Conservation (phyloP, 1,140 invertebrate genomes). For the Hypothenemus hampei region DNA sequence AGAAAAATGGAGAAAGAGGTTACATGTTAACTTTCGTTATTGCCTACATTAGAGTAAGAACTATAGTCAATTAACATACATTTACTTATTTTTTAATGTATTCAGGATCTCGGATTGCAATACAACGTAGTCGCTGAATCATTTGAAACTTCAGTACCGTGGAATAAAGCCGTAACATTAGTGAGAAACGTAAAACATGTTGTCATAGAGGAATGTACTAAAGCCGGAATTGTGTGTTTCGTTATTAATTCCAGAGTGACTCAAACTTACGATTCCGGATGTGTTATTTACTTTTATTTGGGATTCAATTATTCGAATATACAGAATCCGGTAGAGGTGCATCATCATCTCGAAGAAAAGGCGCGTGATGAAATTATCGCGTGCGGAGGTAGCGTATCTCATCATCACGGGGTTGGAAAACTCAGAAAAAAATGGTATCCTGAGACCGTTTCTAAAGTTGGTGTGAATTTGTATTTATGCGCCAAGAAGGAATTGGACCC, state of each 20-base stretch:
- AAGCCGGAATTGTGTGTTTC: constrained; percentile 55
- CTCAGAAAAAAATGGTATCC: constrained; percentile 81
- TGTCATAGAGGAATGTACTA: constrained; percentile 69
- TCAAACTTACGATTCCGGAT: constrained; percentile 95
- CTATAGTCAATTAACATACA: neutral
- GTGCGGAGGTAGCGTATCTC: constrained; percentile 87
- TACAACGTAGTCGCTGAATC: constrained; percentile 90
- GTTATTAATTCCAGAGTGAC: constrained; percentile 83
- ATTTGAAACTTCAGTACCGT: constrained; percentile 97
- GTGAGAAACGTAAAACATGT: constrained; percentile 87
- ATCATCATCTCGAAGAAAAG: constrained; percentile 75
- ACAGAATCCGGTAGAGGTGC: constrained; percentile 69
- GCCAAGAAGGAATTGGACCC: constrained; percentile 88
- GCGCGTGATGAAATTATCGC: constrained; percentile 91
- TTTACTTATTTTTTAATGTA: constrained; percentile 20
- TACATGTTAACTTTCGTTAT: constrained; percentile 98
- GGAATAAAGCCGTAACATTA: constrained; percentile 81
- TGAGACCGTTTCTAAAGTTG: constrained; percentile 68
- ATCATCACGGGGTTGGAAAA: constrained; percentile 97
- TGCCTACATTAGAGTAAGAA: constrained; percentile 85
- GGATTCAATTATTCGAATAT: constrained; percentile 75
- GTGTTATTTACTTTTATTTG: constrained; percentile 98
- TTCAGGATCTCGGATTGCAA: constrained; percentile 84
- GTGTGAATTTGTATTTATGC: constrained; percentile 67
- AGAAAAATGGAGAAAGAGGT: constrained; percentile 89